Percentiles rank a stretch among this genome's conserved stretches.
These are phyloP conservation scores for Dryocosmus kuriphilus DNA, from an alignment of 2,888 invertebrate species.

Conservation along the genomic window DNA sequence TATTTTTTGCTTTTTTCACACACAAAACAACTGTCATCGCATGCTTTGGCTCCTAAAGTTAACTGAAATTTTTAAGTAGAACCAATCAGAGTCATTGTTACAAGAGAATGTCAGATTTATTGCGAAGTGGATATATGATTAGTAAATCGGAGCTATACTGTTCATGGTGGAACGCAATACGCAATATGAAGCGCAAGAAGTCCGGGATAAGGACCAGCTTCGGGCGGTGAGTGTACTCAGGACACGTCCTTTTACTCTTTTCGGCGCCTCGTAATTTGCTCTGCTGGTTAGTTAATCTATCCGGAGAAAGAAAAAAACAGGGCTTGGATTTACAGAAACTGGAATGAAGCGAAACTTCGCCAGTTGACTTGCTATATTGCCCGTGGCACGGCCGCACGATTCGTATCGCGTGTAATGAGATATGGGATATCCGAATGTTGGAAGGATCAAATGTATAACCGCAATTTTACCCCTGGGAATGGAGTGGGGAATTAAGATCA, in stretches of 20 bases:
- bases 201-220: not conserved
- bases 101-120: too few species aligned
- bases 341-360: constrained; percentile 5
- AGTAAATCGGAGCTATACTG: too few species aligned
- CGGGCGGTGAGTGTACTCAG: not conserved
- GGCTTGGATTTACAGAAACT: constrained; percentile 5
- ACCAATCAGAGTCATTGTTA: too few species aligned
- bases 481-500: constrained; percentile 2
- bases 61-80: too few species aligned
- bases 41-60: too few species aligned
- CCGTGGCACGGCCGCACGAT: constrained; percentile 29
- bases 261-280: constrained; percentile 30
- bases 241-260: not conserved
- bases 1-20: too few species aligned
- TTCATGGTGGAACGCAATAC: too few species aligned
- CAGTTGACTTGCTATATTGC: constrained; percentile 16
- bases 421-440: constrained; percentile 9
- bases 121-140: too few species aligned
- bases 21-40: too few species aligned
- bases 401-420: constrained; percentile 25
- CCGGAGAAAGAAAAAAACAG: constrained; percentile 12
- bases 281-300: constrained; percentile 14
- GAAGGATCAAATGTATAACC: constrained; percentile 10
- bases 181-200: not conserved
- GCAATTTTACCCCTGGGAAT: not conserved